These are phyloP conservation scores for Andrena bucephala DNA, from an alignment of 2,888 invertebrate species.

Conservation along the genomic window DNA sequence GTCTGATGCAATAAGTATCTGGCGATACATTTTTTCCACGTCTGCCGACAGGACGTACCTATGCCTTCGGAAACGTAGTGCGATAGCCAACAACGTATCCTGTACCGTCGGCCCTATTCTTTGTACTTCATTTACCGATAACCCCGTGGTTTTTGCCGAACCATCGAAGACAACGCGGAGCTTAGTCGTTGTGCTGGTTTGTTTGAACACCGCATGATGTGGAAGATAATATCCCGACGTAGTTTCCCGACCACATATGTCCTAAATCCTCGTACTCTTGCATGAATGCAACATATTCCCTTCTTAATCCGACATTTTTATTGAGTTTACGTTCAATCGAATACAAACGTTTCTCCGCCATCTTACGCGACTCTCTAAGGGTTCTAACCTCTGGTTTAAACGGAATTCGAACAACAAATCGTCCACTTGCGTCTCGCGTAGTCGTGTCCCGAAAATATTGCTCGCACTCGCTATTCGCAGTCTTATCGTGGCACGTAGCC, in stretches of 20 bases:
- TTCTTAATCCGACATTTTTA: not conserved
- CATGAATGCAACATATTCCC: not conserved
- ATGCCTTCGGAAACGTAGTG: not conserved
- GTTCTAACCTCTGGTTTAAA: not conserved
- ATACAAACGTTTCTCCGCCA: not conserved
- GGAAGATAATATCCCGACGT: not conserved
- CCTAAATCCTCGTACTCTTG: not conserved
- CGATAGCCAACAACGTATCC: not conserved
- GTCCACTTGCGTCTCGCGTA: not conserved
- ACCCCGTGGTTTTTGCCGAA: not conserved
- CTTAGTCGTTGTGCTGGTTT: not conserved
- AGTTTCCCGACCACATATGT: not conserved
- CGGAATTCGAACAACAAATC: not conserved
- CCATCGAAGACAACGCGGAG: constrained; percentile 7
- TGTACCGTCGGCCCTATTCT: not conserved
- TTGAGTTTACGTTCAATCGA: not conserved
- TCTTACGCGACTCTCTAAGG: not conserved
- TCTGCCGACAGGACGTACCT: not conserved
- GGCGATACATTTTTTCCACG: constrained; percentile 10
- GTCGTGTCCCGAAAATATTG: not conserved
- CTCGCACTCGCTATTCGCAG: not conserved
- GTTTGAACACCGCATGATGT: not conserved
- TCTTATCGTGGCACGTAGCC: not conserved
- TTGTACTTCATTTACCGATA: constrained; percentile 2
- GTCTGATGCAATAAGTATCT: not conserved